Evolutionary conservation across 2,888 invertebrate species (phyloP).

Genomic region (Scaptomyza polygonia): DNA sequence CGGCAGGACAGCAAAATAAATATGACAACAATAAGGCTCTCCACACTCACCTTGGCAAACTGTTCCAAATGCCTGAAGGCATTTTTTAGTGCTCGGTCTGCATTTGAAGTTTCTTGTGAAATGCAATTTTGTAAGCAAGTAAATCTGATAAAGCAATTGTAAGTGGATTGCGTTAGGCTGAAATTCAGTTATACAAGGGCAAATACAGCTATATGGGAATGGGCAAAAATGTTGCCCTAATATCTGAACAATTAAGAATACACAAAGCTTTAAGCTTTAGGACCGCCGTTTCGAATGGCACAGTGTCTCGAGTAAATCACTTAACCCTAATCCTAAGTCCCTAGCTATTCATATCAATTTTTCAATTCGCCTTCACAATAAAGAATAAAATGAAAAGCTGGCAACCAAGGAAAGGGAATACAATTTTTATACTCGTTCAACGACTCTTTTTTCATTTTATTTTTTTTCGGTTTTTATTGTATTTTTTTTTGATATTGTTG

Average conservation of each 20-base stretch:
- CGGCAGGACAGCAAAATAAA: conserved; percentile 45
- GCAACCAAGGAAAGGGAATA: conserved; percentile 42
- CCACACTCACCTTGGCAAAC: conserved; percentile 27
- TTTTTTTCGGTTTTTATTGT: not conserved
- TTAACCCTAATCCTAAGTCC: conserved; percentile 66
- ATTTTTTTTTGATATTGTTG: conserved; percentile 44
- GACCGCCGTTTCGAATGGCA: conserved; percentile 21
- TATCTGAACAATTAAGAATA: conserved; percentile 58
- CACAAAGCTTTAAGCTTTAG: conserved; percentile 46
- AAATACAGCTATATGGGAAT: conserved; percentile 15
- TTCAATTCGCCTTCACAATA: conserved; percentile 48
- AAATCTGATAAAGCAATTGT: conserved; percentile 72
- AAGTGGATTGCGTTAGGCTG: conserved; percentile 60
- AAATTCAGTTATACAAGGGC: conserved; percentile 39
- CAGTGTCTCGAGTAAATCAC: conserved; percentile 53
- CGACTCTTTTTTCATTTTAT: not conserved
- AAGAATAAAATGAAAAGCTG: conserved; percentile 20
- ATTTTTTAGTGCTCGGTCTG: conserved; percentile 43
- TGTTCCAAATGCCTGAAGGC: conserved; percentile 43
- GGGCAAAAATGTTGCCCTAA: conserved; percentile 11
- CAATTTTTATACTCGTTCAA: conserved; percentile 46
- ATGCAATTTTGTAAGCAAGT: conserved; percentile 64
- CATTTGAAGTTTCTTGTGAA: conserved; percentile 59
- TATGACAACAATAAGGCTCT: conserved; percentile 60
- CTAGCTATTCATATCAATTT: conserved; percentile 65